Evolutionary conservation across 2,888 invertebrate genomes (phyloP), one percentile per base, ranked within the genome.

Genomic region (Tipula vernalis): DNA sequence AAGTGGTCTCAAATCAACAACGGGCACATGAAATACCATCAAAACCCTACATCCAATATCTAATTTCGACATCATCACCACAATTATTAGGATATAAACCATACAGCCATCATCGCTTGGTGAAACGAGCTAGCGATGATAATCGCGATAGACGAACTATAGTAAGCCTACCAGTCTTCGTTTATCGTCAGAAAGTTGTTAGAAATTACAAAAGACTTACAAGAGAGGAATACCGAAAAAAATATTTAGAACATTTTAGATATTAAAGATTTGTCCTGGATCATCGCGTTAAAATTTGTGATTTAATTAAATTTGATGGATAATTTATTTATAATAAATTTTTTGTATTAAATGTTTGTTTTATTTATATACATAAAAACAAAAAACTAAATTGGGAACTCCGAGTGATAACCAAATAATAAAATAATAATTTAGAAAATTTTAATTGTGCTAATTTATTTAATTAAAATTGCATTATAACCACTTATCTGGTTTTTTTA

Each of bases 101-200:
- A 0, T 57, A 57, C 10, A 18, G 8, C 28, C 71, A 71, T 10
- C 71, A 71, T 71, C 71, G 10, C 2, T 28, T 71, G 28, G 71
- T 71, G 8, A 71, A 71, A 10, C 18, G 71, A 3, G 5, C 84
- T 2, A 8, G 3, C 39, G 84, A 84, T 39, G 39, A 39, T 36
- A n/a, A 85, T 44, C 83, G 86, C 8, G 13, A 47, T 3, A 87
- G 87, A 42, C 86, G 87, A 10, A 13, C 47, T 1, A 28, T 87
- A 12, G 41, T 87, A 51, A 86, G 87, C 44, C 83, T 87, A 1
- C 87, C 87, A 86, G 36, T 87, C 28, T 87, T 87, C 42, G 86
- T 87, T 8, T 87, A 87, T 42, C 44, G 86, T 4, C 86, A 87
- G 47, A 39, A 87, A 28, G 28, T 86, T 28, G 83, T 87, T 28